Conservation (phyloP, 2,113 vertebrate genomes). For the Gobiocypris rarus region DNA sequence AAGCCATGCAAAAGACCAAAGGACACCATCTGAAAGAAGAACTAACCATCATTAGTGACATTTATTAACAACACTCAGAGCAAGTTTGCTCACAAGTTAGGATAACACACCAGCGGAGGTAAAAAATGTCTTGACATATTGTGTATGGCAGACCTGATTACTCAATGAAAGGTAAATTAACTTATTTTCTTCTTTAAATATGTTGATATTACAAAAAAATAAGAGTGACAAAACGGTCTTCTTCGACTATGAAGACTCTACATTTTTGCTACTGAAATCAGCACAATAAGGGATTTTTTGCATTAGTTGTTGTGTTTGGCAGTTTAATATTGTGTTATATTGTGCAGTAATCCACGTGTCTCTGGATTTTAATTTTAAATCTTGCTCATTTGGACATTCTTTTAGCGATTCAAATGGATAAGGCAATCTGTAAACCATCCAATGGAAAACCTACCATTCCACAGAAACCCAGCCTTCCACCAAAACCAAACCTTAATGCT, state of each 20-base stretch:
- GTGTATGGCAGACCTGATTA: background rate
- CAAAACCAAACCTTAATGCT: conserved; percentile 41
- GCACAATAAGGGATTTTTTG: background rate
- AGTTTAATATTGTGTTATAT: background rate
- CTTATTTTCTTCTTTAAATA: background rate
- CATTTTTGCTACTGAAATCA: background rate
- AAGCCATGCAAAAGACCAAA: background rate
- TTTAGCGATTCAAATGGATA: conserved; percentile 17
- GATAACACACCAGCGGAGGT: background rate
- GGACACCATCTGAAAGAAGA: conserved; percentile 43
- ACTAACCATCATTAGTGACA: conserved; percentile 33
- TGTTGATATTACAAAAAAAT: background rate
- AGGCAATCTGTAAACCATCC: conserved; percentile 1
- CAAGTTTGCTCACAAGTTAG: background rate
- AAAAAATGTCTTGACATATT: background rate
- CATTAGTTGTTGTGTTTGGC: background rate
- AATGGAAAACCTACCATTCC: conserved; percentile 32
- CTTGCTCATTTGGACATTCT: background rate
- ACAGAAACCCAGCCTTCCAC: conserved; percentile 47
- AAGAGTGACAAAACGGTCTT: background rate
- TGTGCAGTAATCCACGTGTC: background rate
- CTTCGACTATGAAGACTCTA: background rate
- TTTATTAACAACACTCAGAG: conserved; percentile 34
- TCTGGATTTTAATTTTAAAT: background rate
- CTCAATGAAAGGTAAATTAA: background rate